Evolutionary conservation across 2,113 vertebrate species (phyloP).

Genomic region (Semicossyphus pulcher): DNA sequence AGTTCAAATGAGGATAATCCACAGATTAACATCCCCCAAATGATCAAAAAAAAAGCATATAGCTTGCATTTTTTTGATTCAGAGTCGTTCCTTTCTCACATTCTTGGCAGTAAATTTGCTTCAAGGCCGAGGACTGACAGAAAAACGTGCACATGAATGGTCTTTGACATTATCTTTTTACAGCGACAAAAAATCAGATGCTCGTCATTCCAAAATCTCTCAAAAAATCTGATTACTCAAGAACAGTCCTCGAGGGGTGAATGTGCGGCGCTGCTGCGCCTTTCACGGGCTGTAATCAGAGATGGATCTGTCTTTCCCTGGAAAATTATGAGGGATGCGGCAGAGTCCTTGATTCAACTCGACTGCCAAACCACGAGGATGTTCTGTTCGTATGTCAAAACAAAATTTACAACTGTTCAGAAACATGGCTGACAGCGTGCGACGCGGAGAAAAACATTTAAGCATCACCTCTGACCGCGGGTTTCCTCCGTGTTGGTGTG

Average conservation of each 20-base stretch:
- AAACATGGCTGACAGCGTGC: constrained; percentile 49
- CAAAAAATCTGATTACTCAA: constrained; percentile 58
- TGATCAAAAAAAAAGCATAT: constrained; percentile 31
- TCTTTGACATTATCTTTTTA: constrained; percentile 13
- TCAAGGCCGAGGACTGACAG: neutral
- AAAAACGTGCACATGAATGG: neutral
- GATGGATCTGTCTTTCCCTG: constrained; percentile 36
- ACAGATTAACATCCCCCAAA: constrained; percentile 9
- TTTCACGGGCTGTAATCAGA: constrained; percentile 49
- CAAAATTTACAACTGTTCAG: constrained; percentile 48
- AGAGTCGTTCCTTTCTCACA: neutral
- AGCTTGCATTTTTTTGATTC: neutral
- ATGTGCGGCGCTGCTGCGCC: neutral
- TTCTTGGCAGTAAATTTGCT: neutral
- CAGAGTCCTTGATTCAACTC: constrained; percentile 40
- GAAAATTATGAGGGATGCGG: constrained; percentile 27
- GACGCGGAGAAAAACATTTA: constrained; percentile 52
- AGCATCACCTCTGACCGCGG: constrained; percentile 59
- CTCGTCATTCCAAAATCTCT: constrained; percentile 27
- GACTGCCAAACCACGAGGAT: neutral
- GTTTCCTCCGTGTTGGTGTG: constrained; percentile 37
- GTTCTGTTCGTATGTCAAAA: constrained; percentile 37
- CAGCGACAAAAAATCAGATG: constrained; percentile 5
- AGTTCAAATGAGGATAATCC: constrained; percentile 18
- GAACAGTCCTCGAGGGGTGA: constrained; percentile 30